Percentiles rank a stretch among this genome's conserved stretches.
Evolutionary conservation across 2,113 vertebrate species (phyloP).

Genomic region (Protobothrops mucrosquamatus): DNA sequence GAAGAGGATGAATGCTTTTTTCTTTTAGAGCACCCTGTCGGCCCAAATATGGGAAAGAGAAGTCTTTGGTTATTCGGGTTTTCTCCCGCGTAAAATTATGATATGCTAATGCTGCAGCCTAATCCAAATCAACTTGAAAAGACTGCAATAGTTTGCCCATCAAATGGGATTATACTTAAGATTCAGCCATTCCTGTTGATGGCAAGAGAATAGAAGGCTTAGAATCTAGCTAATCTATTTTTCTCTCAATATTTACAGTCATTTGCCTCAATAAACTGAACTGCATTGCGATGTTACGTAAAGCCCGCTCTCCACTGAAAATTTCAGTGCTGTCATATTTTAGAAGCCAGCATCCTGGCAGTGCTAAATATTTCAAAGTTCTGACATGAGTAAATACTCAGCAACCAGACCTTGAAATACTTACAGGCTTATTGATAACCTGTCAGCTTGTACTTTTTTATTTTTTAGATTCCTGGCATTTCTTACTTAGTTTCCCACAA

Average conservation of each 20-base stretch:
- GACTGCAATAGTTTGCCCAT: neutral
- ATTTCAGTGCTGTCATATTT: neutral
- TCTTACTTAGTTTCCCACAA: neutral
- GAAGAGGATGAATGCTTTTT: too few species aligned
- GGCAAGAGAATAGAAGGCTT: neutral
- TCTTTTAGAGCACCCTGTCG: too few species aligned
- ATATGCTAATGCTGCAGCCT: neutral
- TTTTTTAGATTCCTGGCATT: neutral
- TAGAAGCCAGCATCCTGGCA: neutral
- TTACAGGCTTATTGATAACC: neutral
- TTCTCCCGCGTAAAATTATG: too few species aligned
- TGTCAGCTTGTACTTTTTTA: conserved; percentile 6
- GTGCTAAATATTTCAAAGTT: neutral
- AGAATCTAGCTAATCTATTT: too few species aligned
- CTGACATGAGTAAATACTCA: neutral
- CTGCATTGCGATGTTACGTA: neutral
- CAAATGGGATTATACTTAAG: neutral
- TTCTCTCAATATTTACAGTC: neutral
- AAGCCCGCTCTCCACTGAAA: neutral
- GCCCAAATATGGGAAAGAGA: too few species aligned
- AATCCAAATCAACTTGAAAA: neutral
- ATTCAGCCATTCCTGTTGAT: neutral
- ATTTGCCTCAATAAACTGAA: neutral
- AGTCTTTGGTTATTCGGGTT: too few species aligned
- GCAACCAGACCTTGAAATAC: conserved; percentile 5